Conservation (phyloP, 2,888 invertebrate genomes). For the Actias luna region DNA sequence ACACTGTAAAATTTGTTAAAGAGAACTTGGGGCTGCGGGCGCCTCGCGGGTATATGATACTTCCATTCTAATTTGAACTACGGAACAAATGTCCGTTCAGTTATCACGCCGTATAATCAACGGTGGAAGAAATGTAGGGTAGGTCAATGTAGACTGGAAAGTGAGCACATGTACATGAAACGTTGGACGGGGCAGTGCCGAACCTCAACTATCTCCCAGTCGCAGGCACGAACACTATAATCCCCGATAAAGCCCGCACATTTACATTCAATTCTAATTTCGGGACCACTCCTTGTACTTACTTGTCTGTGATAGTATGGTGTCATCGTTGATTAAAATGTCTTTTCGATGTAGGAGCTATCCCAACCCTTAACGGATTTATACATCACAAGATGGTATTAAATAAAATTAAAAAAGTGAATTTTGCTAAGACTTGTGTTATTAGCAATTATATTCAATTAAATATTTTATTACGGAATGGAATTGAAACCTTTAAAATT, state of each 20-base stretch:
- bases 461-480: no score
- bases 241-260: slow-evolving; percentile 83
- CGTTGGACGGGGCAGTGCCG: slow-evolving; percentile 56
- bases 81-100: slow-evolving; percentile 7
- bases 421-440: no score
- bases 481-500: no score
- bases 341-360: slow-evolving; percentile 38
- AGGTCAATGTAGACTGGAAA: slow-evolving; percentile 43
- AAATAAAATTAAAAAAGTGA: background rate
- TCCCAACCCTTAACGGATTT: slow-evolving; percentile 30
- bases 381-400: background rate
- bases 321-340: slow-evolving; percentile 75
- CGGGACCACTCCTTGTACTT: slow-evolving; percentile 70
- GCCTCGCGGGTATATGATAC: slow-evolving; percentile 51
- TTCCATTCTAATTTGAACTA: slow-evolving; percentile 45
- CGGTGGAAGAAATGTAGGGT: slow-evolving; percentile 18
- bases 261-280: slow-evolving; percentile 83
- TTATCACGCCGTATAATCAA: background rate
- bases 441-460: no score
- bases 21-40: slow-evolving; percentile 67
- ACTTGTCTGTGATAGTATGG: slow-evolving; percentile 75
- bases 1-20: slow-evolving; percentile 79
- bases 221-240: slow-evolving; percentile 81
- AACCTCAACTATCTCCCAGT: slow-evolving; percentile 75
- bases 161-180: slow-evolving; percentile 52